A percentile compares a stretch with the other conserved stretches of the same genome.
These are phyloP conservation scores for Rallus crepitans DNA, from an alignment of 2,797 vertebrate genomes.

Conservation along the genomic window DNA sequence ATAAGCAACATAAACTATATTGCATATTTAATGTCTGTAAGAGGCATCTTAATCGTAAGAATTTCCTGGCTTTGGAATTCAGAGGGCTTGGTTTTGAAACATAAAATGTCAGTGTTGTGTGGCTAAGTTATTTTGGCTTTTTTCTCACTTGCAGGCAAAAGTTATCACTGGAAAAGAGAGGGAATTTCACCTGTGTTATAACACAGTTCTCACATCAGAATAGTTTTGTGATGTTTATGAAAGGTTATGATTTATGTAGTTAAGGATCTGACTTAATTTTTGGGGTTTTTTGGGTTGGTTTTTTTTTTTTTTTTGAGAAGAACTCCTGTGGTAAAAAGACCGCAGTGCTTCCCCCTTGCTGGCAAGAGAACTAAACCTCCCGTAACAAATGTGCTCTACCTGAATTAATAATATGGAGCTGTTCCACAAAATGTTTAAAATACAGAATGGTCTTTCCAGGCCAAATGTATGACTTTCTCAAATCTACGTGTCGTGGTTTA, in stretches of 20 bases:
- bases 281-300: too few species aligned
- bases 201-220: constrained; percentile 29
- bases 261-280: neutral
- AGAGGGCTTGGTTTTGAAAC: neutral
- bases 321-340: constrained; percentile 6
- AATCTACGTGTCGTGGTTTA: constrained; percentile 52
- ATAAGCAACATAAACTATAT: neutral
- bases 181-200: neutral
- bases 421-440: constrained; percentile 28
- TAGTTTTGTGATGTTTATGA: constrained; percentile 8
- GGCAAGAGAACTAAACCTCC: constrained; percentile 1
- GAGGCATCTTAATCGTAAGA: constrained; percentile 26
- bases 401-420: constrained; percentile 29
- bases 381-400: constrained; percentile 1
- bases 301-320: neutral
- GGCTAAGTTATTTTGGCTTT: neutral
- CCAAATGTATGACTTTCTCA: constrained; percentile 45
- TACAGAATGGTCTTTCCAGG: constrained; percentile 46
- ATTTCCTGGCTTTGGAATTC: constrained; percentile 24
- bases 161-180: neutral
- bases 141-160: neutral
- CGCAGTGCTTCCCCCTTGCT: neutral
- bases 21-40: constrained; percentile 23
- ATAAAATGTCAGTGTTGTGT: neutral
- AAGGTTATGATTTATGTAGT: constrained; percentile 22